These are phyloP conservation scores for Heterodera filipjevi DNA, from an alignment of 2,888 invertebrate species.

Conservation along the genomic window DNA sequence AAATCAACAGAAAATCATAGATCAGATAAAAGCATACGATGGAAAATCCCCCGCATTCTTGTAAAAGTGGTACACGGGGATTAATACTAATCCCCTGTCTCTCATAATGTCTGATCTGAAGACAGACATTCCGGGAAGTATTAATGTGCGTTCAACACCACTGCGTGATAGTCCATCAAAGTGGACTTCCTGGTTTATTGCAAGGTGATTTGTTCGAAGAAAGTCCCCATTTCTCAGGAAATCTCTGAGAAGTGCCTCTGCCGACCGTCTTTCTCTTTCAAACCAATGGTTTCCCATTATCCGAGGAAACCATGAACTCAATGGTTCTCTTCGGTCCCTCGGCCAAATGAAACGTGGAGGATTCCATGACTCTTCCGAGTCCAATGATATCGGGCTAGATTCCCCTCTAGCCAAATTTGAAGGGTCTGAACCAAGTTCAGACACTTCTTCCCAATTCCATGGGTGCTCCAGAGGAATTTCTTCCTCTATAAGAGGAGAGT, in stretches of 20 bases:
- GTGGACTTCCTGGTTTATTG: neutral
- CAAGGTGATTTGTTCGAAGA: neutral
- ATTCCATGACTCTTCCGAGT: no score
- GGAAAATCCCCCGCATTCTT: neutral
- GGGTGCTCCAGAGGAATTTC: no score
- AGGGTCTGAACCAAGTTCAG: no score
- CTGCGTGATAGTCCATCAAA: neutral
- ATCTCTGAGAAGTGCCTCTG: neutral
- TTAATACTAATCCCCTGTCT: neutral
- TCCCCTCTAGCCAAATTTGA: no score
- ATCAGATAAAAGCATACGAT: no score
- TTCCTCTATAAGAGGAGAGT: no score
- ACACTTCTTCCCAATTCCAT: no score
- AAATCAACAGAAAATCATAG: no score
- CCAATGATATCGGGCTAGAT: no score
- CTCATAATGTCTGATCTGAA: neutral
- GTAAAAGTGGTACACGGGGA: neutral
- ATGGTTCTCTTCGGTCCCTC: neutral
- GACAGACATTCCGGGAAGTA: neutral
- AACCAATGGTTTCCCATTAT: neutral
- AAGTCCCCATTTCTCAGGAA: neutral
- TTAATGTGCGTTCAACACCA: neutral
- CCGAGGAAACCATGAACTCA: neutral
- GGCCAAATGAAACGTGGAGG: no score
- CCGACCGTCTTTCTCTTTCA: neutral